Percentiles rank a stretch among this genome's conserved stretches.
phyloP scores from a whole-genome alignment of 2,113 vertebrate species.

The Cercopithecus mona region DNA sequence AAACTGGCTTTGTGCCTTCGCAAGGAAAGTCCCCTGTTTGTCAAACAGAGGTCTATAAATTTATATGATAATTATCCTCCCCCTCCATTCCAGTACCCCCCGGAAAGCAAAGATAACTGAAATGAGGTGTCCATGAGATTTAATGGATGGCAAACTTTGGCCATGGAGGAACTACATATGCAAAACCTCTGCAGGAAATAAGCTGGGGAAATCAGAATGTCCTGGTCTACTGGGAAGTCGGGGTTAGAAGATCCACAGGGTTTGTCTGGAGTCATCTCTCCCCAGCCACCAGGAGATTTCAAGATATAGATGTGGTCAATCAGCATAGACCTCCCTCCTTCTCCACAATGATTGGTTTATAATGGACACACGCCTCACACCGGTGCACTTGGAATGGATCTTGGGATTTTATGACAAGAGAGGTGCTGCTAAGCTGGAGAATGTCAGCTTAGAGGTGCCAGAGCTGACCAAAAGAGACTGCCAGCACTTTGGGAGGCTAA shows the following conservation, averaged over 20 bases:
- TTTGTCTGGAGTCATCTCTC: not conserved
- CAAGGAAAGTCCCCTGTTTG: constrained; percentile 22
- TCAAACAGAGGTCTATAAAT: constrained; percentile 60
- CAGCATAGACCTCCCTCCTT: not conserved
- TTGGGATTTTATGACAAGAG: not conserved
- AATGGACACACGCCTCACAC: not conserved
- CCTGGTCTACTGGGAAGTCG: not conserved
- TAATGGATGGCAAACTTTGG: not conserved
- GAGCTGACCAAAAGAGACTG: too few relatives aligned
- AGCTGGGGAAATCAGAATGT: not conserved
- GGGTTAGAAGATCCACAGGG: not conserved
- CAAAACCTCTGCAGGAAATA: not conserved
- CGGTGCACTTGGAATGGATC: not conserved
- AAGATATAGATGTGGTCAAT: not conserved
- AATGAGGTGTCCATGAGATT: not conserved
- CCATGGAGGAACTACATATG: not conserved
- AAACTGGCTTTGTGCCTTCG: not conserved
- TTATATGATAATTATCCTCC: constrained; percentile 50
- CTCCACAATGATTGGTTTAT: not conserved
- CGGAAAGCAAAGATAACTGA: not conserved
- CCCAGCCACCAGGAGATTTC: too few relatives aligned
- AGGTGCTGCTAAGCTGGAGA: not conserved
- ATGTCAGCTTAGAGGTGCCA: not conserved
- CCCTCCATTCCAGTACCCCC: not conserved
- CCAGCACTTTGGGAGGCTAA: too few relatives aligned